Evolutionary conservation across 2,888 invertebrate species (phyloP).

Genomic region (Tigriopus californicus): DNA sequence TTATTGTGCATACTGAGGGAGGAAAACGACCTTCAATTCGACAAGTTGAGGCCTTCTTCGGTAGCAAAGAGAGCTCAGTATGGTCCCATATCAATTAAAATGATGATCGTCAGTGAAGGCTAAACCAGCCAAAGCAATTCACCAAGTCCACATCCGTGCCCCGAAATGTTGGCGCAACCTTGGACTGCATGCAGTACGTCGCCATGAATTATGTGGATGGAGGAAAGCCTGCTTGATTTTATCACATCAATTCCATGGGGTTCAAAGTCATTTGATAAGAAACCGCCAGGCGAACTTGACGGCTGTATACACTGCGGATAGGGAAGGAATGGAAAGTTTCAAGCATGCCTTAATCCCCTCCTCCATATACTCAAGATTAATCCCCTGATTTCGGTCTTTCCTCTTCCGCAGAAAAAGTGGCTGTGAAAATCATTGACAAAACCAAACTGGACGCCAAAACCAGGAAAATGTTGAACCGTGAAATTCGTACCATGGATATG

Average conservation of each 20-base stretch:
- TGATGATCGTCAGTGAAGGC: no score
- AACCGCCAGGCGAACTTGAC: neutral
- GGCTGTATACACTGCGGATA: neutral
- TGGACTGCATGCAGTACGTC: no score
- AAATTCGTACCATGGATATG: slow-evolving; percentile 47
- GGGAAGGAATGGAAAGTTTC: neutral
- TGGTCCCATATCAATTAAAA: no score
- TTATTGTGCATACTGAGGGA: no score
- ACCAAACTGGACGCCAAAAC: slow-evolving; percentile 48
- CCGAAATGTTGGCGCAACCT: no score
- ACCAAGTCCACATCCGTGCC: no score
- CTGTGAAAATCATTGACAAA: slow-evolving; percentile 53
- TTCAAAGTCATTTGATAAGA: neutral
- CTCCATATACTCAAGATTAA: neutral
- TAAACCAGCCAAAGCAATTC: no score
- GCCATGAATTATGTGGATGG: no score
- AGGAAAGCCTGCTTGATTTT: neutral
- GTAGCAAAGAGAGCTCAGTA: no score
- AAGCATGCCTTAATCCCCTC: neutral
- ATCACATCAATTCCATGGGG: neutral
- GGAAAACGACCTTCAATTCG: no score
- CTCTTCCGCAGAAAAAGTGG: slow-evolving; percentile 43
- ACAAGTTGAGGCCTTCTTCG: no score
- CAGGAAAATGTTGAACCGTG: slow-evolving; percentile 43
- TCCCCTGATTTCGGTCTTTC: neutral